Evolutionary conservation across 2,113 vertebrate species (phyloP).

Genomic region (Mormyrus lacerda): DNA sequence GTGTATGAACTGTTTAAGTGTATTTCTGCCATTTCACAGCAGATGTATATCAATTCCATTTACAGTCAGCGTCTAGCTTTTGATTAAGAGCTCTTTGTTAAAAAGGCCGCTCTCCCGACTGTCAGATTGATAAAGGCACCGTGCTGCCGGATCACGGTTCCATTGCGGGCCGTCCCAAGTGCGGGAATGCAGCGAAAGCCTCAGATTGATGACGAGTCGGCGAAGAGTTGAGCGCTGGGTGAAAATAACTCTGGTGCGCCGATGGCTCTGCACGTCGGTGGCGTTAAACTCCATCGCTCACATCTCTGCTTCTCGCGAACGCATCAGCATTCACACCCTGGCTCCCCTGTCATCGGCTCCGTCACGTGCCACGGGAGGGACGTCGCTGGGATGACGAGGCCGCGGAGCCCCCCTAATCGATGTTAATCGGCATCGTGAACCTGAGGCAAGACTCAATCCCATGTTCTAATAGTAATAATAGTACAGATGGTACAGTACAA

Average conservation of each 20-base stretch:
- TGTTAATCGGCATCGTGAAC: background rate
- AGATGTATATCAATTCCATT: slow-evolving; percentile 3
- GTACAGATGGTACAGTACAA: background rate
- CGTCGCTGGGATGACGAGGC: background rate
- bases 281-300: slow-evolving; percentile 15
- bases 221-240: background rate
- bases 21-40: slow-evolving; percentile 1
- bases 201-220: background rate
- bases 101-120: background rate
- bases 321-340: slow-evolving; percentile 17
- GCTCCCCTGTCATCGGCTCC: slow-evolving; percentile 8
- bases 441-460: background rate
- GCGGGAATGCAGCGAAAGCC: background rate
- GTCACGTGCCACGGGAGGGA: background rate
- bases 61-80: background rate
- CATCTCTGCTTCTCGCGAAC: slow-evolving; percentile 15
- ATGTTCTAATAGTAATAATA: background rate
- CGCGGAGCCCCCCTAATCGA: background rate
- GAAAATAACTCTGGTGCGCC: slow-evolving; percentile 4
- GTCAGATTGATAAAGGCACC: background rate
- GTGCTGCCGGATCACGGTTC: background rate
- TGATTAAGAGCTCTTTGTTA: slow-evolving; percentile 7
- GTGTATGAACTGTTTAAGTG: background rate
- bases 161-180: background rate
- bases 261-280: background rate